Evolutionary conservation across 2,113 vertebrate genomes (phyloP).

Genomic region (Esox niger): DNA sequence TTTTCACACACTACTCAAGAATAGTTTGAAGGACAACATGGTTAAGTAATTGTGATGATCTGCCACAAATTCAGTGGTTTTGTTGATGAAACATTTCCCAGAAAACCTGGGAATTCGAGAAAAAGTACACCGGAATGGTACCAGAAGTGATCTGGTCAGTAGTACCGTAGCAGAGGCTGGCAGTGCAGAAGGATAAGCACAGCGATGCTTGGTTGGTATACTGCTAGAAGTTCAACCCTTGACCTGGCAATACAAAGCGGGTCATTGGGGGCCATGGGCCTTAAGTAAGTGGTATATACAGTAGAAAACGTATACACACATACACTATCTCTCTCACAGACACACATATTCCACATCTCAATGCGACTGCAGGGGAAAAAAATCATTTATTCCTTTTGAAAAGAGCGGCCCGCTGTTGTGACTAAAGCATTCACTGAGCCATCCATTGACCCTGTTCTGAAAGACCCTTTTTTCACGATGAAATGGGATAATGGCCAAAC

Average conservation of each 20-base stretch:
- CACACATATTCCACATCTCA: constrained; percentile 47
- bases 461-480: constrained; percentile 65
- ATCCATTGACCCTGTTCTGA: constrained; percentile 67
- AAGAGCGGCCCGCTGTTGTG: constrained; percentile 67
- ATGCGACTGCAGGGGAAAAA: constrained; percentile 45
- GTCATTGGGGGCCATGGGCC: not conserved
- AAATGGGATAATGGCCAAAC: constrained; percentile 74
- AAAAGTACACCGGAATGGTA: too few relatives aligned
- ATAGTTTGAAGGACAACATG: too few relatives aligned
- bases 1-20: too few relatives aligned
- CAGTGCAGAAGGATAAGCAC: too few relatives aligned
- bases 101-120: too few relatives aligned
- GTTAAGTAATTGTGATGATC: too few relatives aligned
- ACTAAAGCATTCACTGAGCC: constrained; percentile 74
- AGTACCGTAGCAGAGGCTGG: too few relatives aligned
- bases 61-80: too few relatives aligned
- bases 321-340: not conserved
- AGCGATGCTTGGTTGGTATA: too few relatives aligned
- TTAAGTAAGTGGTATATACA: not conserved
- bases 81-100: too few relatives aligned
- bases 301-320: not conserved
- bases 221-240: not conserved
- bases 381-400: constrained; percentile 70
- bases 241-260: not conserved
- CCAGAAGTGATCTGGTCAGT: too few relatives aligned